These are phyloP conservation scores for Hartigia nigra DNA, from an alignment of 2,888 invertebrate species.

Conservation along the genomic window DNA sequence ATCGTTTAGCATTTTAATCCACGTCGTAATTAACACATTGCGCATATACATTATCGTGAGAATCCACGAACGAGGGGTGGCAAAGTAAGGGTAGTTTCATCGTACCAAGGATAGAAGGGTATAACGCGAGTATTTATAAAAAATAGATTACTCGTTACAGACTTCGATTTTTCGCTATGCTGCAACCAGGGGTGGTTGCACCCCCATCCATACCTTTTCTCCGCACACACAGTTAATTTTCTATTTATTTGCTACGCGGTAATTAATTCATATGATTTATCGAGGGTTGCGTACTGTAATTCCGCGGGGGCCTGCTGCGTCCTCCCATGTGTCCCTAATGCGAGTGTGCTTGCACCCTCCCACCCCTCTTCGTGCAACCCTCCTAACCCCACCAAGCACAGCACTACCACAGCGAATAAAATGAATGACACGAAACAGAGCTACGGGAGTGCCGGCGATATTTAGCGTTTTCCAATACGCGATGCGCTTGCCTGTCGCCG, in stretches of 20 bases:
- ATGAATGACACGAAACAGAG: constrained; percentile 54
- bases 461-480: constrained; percentile 60
- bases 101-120: not conserved
- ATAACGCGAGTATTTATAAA: not conserved
- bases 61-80: not conserved
- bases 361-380: not conserved
- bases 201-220: not conserved
- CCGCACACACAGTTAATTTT: constrained; percentile 26
- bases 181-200: not conserved
- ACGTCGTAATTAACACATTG: not conserved
- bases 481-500: constrained; percentile 28
- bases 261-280: constrained; percentile 34
- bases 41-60: not conserved
- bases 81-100: too few species aligned
- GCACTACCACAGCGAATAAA: constrained; percentile 42
- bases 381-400: not conserved
- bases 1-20: not conserved
- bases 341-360: not conserved
- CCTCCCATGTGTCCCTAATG: not conserved
- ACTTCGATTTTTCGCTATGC: not conserved
- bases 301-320: constrained; percentile 7
- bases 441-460: constrained; percentile 45
- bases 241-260: constrained; percentile 30
- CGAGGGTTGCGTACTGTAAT: constrained; percentile 6
- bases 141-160: not conserved